Evolutionary conservation across 2,797 vertebrate species (phyloP), one percentile per base, ranked within the genome.

Genomic region (Leptodactylus fallax): DNA sequence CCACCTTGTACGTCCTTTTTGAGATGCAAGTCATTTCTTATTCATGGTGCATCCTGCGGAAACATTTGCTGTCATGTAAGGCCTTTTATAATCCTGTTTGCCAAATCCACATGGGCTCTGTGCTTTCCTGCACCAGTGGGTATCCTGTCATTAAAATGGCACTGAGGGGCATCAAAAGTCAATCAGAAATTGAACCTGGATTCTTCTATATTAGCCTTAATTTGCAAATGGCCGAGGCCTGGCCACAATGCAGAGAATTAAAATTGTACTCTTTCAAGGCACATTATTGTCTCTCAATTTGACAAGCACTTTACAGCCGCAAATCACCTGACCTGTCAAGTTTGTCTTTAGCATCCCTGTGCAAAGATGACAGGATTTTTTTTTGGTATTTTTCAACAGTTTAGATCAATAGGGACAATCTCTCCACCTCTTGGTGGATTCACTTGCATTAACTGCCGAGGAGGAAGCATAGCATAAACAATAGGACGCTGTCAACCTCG

Each of bases 401-500:
- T 92, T 92, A 93, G 92, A 93, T 93, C 90, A 91, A 92, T 88
- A 91, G 93, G 94, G 93, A 95, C 92, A 91, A 92, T 87, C 81
- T 90, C 93, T 92, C 92, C 93, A 93, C 91, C 94, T 96, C 95
- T 95, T 94, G 94, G 95, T 96, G 96, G 95, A 96, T 94, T 94
- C 97, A 95, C 96, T 96, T 96, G 94, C 94, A 95, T 96, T 95
- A 96, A 94, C 94, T 94, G 95, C 94, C 81, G 93, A 95, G 94
- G 94, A 93, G 94, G 93, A 91, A 92, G 94, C 95, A 76, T 95
- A 92, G 94, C 93, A 94, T 91, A 95, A 97, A 98, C 97, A 98
- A 97, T 97, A 95, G 96, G 96, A 92, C 93, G 92, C 97, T 97
- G 97, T 98, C 98, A 97, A 94, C 92, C 91, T 94, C 94, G 95